Base-by-base conservation (phyloP, 2,797 vertebrate species). In the Furcifer pardalis region DNA sequence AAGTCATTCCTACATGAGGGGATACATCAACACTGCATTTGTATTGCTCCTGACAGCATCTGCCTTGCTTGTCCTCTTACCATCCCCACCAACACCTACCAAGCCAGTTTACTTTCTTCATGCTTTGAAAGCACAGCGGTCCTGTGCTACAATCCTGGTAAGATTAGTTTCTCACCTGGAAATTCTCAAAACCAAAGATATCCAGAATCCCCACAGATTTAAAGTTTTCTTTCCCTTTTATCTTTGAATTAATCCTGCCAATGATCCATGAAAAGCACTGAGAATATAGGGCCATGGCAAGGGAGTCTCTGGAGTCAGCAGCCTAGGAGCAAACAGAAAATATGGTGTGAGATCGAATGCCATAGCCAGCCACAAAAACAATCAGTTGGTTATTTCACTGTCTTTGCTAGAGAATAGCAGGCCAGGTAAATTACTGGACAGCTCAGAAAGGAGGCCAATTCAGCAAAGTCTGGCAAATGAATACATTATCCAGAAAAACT, bases 141-240 rank as follows among this genome's bases (percentile, higher is more conserved):
- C 59, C 56, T 86, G 86, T 77, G 1, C 52, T 89, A 72, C 42
- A 37, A 60, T 6, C 42, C 40, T 49, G 4, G 88, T 85, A 87
- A 90, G 66, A 12, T n/a, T 84, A 88, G 92, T 86, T 88, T 77
- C 93, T 94, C 75, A 98, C 98, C 97, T 98, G 96, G 92, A 98
- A 98, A 94, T 98, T 98, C 93, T 98, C 98, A 71, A 98, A 98
- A 90, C 98, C 98, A 60, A 98, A 98, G 92, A 98, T 98, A 95
- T 98, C 98, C 90, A 98, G 94, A 94, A 98, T 98, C 90, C 97
- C 97, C 62, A 98, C 97, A 89, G 97, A 98, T 93, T 98, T 98
- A 88, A 98, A 98, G 94, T 98, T 97, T 91, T 98, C 97, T 83
- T 97, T 98, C 66, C 98, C 98, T 93, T 96, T 97, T 92, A 98